phyloP scores from a whole-genome alignment of 2,888 invertebrate species.

The Celastrina argiolus region DNA sequence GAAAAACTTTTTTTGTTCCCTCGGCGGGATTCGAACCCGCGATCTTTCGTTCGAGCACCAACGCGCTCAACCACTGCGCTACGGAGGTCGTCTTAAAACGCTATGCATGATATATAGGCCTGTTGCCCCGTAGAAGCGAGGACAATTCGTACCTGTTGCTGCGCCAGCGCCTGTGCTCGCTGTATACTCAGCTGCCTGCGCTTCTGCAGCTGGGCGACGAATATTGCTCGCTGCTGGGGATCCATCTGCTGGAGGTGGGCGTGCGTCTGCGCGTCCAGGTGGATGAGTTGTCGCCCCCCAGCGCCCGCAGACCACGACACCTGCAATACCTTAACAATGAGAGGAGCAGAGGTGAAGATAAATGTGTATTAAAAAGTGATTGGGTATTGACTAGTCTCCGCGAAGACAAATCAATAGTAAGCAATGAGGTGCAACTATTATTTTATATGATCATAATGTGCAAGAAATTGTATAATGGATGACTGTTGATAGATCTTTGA shows the following conservation, averaged over 20 bases:
- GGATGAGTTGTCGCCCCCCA: conserved; percentile 83
- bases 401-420: conserved; percentile 9
- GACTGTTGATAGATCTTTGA: background rate
- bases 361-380: conserved; percentile 24
- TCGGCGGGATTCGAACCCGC: too few relatives aligned
- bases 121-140: too few relatives aligned
- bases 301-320: conserved; percentile 71
- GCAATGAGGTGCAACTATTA: background rate
- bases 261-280: conserved; percentile 89
- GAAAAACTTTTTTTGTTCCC: too few relatives aligned
- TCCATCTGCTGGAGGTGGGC: conserved; percentile 90
- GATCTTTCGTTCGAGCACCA: too few relatives aligned
- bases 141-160: conserved; percentile 53
- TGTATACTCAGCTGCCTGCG: conserved; percentile 75
- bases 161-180: conserved; percentile 69
- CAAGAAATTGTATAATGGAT: background rate
- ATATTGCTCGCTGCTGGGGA: conserved; percentile 87
- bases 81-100: too few relatives aligned
- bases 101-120: too few relatives aligned
- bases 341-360: conserved; percentile 21
- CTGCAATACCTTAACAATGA: conserved; percentile 40
- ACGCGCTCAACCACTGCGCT: too few relatives aligned
- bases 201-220: conserved; percentile 87
- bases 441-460: background rate
- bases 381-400: conserved; percentile 29